A percentile compares a stretch with the other conserved stretches of the same genome.
Conservation (phyloP, 1,140 invertebrate species). For the Danaus plexippus region DNA sequence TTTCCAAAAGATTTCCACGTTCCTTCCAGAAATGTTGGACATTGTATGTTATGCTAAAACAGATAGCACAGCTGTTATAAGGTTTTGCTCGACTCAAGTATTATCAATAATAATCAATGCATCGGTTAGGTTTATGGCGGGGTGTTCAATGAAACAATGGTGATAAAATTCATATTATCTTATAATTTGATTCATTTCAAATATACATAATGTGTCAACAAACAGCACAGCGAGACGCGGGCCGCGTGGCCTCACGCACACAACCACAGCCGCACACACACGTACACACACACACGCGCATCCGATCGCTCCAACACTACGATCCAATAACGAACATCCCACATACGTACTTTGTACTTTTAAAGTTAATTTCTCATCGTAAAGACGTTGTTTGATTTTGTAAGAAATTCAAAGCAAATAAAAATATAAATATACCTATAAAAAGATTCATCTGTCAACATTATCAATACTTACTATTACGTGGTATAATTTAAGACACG, state of each 20-base stretch:
- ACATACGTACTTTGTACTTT: constrained; percentile 66
- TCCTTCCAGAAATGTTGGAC: too few relatives aligned
- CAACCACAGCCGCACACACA: constrained; percentile 27
- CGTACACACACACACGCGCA: constrained; percentile 24
- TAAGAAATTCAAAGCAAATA: background rate
- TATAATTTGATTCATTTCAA: constrained; percentile 71
- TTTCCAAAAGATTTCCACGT: too few relatives aligned
- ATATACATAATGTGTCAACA: constrained; percentile 71
- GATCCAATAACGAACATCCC: constrained; percentile 63
- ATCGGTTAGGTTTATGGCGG: too few relatives aligned
- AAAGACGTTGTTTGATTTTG: constrained; percentile 7
- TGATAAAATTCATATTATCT: constrained; percentile 67
- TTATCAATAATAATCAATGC: too few relatives aligned
- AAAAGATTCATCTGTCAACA: too few relatives aligned
- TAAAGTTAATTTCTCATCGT: constrained; percentile 17
- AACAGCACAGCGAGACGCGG: constrained; percentile 66
- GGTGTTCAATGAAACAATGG: background rate
- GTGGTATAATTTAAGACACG: too few relatives aligned
- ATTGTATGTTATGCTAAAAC: too few relatives aligned
- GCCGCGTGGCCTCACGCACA: constrained; percentile 37
- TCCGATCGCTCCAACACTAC: constrained; percentile 29
- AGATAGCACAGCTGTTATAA: too few relatives aligned
- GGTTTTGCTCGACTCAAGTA: too few relatives aligned
- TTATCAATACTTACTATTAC: too few relatives aligned
- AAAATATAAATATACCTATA: too few relatives aligned